Evolutionary conservation across 2,888 invertebrate species (phyloP).

Genomic region (Nomada lathburiana): DNA sequence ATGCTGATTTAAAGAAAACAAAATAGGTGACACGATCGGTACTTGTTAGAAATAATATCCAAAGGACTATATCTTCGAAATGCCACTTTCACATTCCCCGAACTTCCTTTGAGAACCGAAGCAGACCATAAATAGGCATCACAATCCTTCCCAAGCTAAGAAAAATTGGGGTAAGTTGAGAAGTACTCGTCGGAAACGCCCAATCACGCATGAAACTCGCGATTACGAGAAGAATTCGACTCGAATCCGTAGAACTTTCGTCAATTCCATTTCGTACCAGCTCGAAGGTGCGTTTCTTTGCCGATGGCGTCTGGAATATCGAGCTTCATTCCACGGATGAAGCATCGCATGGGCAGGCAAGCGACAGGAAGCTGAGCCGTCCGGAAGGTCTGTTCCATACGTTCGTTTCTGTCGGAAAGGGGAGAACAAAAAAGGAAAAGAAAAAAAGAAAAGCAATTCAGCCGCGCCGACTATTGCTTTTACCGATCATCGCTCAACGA

Average conservation of each 20-base stretch:
- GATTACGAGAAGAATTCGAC: background rate
- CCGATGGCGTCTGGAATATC: conserved; percentile 27
- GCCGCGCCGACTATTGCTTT: conserved; percentile 37
- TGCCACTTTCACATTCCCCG: no score
- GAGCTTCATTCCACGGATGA: conserved; percentile 10
- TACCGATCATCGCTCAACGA: conserved; percentile 38
- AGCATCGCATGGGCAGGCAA: conserved; percentile 24
- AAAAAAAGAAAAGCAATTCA: conserved; percentile 3
- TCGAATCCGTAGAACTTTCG: background rate
- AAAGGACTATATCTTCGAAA: no score
- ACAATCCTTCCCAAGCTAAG: no score
- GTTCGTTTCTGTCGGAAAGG: background rate
- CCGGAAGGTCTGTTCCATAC: conserved; percentile 13
- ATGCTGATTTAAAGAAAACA: no score
- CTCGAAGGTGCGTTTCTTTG: conserved; percentile 20
- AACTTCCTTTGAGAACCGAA: no score
- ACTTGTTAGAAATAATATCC: no score
- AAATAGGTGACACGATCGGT: no score
- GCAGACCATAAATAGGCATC: no score
- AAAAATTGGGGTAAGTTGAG: no score
- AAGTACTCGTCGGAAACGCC: background rate
- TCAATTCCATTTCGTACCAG: conserved; percentile 25
- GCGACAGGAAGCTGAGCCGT: conserved; percentile 28
- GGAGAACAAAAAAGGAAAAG: background rate
- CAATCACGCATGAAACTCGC: background rate